Conservation (phyloP, 1,140 invertebrate genomes). For the Aphelinus certus region DNA sequence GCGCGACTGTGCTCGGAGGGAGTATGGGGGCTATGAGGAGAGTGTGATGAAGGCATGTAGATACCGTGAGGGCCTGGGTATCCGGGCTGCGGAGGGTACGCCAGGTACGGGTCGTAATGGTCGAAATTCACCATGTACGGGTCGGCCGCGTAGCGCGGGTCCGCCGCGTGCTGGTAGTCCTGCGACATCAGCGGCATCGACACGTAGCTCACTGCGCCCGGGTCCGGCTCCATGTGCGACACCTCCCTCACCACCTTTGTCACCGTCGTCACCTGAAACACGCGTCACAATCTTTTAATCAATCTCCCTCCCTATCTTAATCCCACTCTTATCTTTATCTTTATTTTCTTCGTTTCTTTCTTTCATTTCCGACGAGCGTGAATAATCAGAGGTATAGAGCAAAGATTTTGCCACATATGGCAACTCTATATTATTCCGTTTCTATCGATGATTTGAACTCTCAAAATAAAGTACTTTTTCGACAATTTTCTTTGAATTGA, state of each 20-base stretch:
- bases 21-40: constrained; percentile 63
- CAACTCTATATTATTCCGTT: too few relatives aligned
- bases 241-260: constrained; percentile 75
- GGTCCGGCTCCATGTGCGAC: constrained; percentile 73
- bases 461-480: too few relatives aligned
- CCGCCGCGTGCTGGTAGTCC: constrained; percentile 60
- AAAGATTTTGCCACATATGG: too few relatives aligned
- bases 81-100: constrained; percentile 61
- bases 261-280: constrained; percentile 68
- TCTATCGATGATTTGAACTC: too few relatives aligned
- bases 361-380: too few relatives aligned
- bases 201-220: constrained; percentile 65
- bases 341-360: too few relatives aligned
- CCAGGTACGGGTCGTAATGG: constrained; percentile 62
- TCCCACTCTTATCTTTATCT: too few relatives aligned
- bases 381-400: too few relatives aligned
- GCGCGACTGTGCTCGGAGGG: constrained; percentile 64
- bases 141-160: constrained; percentile 60
- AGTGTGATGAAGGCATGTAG: constrained; percentile 63
- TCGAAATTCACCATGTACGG: constrained; percentile 65
- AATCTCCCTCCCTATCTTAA: too few relatives aligned
- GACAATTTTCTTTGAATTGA: too few relatives aligned
- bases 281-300: too few relatives aligned
- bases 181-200: constrained; percentile 64
- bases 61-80: constrained; percentile 63